Percentiles rank a stretch among this genome's conserved stretches.
Conservation (phyloP, 2,113 vertebrate genomes). For the Bubo bubo region DNA sequence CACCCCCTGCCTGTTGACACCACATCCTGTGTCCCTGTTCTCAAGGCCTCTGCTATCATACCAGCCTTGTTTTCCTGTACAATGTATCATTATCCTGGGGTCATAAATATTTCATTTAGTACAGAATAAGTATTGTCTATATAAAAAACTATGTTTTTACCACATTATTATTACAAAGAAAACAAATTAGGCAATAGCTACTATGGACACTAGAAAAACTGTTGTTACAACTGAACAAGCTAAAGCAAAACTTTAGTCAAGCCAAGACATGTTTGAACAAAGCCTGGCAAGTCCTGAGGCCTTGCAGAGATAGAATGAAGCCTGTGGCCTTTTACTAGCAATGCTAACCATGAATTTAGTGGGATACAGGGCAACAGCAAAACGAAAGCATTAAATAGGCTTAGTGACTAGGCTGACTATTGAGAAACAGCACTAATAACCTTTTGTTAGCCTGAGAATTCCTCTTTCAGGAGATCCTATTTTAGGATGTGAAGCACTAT, state of each 20-base stretch:
- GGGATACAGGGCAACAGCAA: neutral
- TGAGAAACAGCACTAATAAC: neutral
- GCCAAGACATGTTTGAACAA: neutral
- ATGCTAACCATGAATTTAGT: neutral
- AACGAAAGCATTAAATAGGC: neutral
- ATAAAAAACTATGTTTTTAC: neutral
- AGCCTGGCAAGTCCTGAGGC: neutral
- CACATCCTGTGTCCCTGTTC: rapidly evolving
- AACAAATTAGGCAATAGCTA: neutral
- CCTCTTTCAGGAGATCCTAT: neutral
- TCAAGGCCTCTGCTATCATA: neutral
- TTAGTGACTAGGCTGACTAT: neutral
- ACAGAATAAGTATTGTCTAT: neutral
- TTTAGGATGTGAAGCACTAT: neutral
- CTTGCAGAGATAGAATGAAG: neutral
- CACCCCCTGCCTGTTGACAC: neutral
- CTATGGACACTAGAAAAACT: neutral
- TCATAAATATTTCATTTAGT: neutral
- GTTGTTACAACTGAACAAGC: neutral
- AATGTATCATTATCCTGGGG: neutral
- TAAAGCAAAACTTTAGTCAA: neutral
- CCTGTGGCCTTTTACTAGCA: neutral
- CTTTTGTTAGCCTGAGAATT: neutral
- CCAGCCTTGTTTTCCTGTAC: neutral
- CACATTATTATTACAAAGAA: neutral